Conservation (phyloP, 2,113 vertebrate species). For the Semicossyphus pulcher region DNA sequence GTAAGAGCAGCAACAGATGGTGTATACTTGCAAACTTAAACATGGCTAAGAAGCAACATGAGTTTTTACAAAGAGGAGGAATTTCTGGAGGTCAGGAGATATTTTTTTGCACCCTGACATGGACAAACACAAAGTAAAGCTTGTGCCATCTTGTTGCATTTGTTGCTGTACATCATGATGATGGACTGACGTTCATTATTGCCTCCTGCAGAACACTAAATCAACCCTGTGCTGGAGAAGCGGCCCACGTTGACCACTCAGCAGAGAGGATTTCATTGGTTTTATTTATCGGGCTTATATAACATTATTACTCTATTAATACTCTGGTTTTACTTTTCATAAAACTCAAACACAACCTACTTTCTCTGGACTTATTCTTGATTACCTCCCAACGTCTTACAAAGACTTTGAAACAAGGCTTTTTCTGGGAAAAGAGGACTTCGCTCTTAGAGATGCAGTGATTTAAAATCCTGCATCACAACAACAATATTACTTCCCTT, state of each 20-base stretch:
- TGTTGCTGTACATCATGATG: background rate
- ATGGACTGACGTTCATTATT: background rate
- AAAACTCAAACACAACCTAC: background rate
- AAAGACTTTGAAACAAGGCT: background rate
- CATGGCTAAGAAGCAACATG: background rate
- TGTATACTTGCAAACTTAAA: background rate
- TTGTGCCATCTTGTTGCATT: background rate
- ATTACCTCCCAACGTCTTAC: background rate
- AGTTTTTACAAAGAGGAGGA: background rate
- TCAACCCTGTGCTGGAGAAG: background rate
- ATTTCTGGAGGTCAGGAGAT: background rate
- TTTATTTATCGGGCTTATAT: conserved; percentile 3
- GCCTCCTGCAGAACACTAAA: background rate
- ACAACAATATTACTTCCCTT: too few relatives aligned
- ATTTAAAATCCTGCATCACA: too few relatives aligned
- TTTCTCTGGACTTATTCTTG: background rate
- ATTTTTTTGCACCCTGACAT: background rate
- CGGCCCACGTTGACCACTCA: background rate
- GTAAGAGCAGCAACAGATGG: background rate
- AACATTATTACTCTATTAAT: background rate
- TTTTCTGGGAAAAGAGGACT: too few relatives aligned
- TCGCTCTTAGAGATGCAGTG: too few relatives aligned
- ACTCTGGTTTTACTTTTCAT: background rate
- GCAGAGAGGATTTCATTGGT: background rate
- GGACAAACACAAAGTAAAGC: too few relatives aligned